Evolutionary conservation across 1,140 invertebrate species (phyloP), one percentile per base, ranked within the genome.

Genomic region (Tribolium madens): DNA sequence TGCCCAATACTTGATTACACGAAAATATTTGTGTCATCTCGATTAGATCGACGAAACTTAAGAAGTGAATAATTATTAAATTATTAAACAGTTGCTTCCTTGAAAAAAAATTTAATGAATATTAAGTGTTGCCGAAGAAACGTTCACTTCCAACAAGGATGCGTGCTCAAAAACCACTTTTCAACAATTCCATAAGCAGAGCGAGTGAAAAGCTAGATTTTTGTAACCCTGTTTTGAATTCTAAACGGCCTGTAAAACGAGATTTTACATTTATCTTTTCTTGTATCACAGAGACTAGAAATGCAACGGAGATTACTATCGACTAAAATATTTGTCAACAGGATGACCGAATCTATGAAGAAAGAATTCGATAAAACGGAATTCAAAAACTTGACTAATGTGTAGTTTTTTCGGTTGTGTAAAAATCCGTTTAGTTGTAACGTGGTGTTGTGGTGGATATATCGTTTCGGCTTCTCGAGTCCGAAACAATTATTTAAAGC

Each of bases 401-500:
- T 26, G 21, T 26, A 5, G 6, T 26, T 26, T 26, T 21, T 26
- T 26, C 21, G 3, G n/a, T n/a, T n/a, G 21, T 26, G 21, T 26
- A 26, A 26, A 26, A 26, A 26, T 26, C 21, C 21, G 21, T 5
- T 3, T 26, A 5, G 21, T 26, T 26, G 21, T 26, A 26, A 4
- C 21, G 21, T 26, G 21, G 21, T 26, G 21, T 26, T 26, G 21
- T 26, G 21, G n/a, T n/a, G n/a, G n/a, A n/a, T n/a, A n/a, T n/a
- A n/a, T n/a, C n/a, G n/a, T n/a, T 26, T 26, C 21, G 21, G 21
- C 21, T 26, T 26, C 21, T 26, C 21, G 3, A 3, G 21, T 26
- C 21, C 21, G 70, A 76, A 79, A 80, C 79, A 80, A 80, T 80
- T 80, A 80, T 80, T 80, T 80, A 79, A 81, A 81, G 77, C 77